A percentile compares a stretch with the other conserved stretches of the same genome.
These are phyloP conservation scores for Micronycteris hirsuta DNA, from an alignment of 2,113 vertebrate species.

Conservation along the genomic window DNA sequence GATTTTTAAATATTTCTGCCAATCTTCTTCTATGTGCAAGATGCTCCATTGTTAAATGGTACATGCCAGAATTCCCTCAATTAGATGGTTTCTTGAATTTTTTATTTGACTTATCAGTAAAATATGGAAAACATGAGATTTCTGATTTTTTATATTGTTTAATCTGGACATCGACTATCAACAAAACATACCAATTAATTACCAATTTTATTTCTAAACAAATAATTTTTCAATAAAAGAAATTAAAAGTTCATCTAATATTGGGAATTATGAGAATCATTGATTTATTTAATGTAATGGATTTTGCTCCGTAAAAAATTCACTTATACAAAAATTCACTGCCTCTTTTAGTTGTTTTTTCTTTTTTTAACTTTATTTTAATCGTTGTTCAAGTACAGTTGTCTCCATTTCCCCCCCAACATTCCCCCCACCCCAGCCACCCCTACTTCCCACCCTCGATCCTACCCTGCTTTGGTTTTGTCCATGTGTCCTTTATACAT, in stretches of 20 bases:
- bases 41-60: background rate
- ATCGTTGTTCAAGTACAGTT: no score
- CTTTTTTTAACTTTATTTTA: no score
- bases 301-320: background rate
- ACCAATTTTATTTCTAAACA: background rate
- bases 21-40: background rate
- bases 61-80: background rate
- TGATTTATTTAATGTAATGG: background rate
- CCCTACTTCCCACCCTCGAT: no score
- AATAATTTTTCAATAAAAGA: background rate
- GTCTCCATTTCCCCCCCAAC: no score
- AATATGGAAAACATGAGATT: background rate
- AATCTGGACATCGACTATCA: background rate
- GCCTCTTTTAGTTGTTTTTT: no score
- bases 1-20: background rate
- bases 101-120: background rate
- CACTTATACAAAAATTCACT: background rate
- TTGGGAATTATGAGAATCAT: background rate
- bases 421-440: no score
- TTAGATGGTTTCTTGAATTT: background rate
- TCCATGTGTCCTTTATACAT: no score
- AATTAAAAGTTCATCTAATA: background rate
- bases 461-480: no score
- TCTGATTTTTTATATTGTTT: background rate
- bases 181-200: background rate